These are phyloP conservation scores for Lochmaea crataegi DNA, from an alignment of 2,888 invertebrate genomes.

Conservation along the genomic window DNA sequence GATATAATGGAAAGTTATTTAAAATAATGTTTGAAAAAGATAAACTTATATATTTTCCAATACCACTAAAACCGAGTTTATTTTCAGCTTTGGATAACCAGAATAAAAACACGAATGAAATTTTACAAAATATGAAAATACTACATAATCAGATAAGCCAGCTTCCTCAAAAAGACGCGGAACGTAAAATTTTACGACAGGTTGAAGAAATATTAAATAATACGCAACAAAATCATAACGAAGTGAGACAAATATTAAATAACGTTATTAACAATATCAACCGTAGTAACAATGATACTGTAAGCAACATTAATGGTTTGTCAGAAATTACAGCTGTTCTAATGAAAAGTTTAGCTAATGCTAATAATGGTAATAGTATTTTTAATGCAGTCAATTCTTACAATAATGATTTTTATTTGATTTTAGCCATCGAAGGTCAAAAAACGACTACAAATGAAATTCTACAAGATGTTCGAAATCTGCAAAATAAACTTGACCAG, in stretches of 20 bases:
- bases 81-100: conserved; percentile 57
- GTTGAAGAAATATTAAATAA: conserved; percentile 42
- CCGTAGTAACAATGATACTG: conserved; percentile 13
- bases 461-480: conserved; percentile 54
- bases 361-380: conserved; percentile 18
- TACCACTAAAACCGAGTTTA: neutral
- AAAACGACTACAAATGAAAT: conserved; percentile 55
- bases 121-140: conserved; percentile 54
- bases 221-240: conserved; percentile 19
- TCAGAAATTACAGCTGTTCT: conserved; percentile 10
- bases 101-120: conserved; percentile 54
- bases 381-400: neutral
- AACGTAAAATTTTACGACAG: conserved; percentile 70
- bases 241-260: conserved; percentile 1
- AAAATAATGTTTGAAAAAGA: too few species aligned
- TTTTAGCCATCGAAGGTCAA: conserved; percentile 56
- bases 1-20: too few species aligned
- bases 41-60: neutral
- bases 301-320: conserved; percentile 18
- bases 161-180: conserved; percentile 68
- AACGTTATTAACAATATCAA: conserved; percentile 17
- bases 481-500: conserved; percentile 62
- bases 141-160: conserved; percentile 54
- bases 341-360: conserved; percentile 13
- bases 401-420: neutral